Base-by-base conservation (phyloP, 2,113 vertebrate genomes). In the Rhadina sibilatrix region DNA sequence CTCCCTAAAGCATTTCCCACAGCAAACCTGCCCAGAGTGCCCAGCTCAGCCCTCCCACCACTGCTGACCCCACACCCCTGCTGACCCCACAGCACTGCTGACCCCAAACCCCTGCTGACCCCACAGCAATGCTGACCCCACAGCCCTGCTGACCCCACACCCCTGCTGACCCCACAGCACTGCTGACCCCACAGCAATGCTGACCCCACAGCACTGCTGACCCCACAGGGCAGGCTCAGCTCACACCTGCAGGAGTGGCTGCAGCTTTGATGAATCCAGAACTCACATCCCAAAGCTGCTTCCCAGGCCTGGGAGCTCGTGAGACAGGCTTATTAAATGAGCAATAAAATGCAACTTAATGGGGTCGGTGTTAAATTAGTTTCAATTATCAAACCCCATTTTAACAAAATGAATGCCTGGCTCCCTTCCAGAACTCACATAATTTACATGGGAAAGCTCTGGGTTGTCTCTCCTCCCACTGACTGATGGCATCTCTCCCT, bases 311-410 rank as follows among this genome's bases (percentile, higher is more conserved):
- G 74, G 74, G 75, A 97, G 90, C 52, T 80, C 14, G 27, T 68
- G 76, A 94, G 78, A 72, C 78, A 71, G 37, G 44, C 56, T 6
- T 19, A 89, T 93, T 92, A 97, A 93, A 93, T 60, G 78, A 94
- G 91, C 96, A 95, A 91, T 97, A 94, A 97, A 97, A 94, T 70
- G 91, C 81, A 90, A 95, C 94, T 92, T 96, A 80, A 96, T 86
- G 89, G 70, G 77, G 88, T 63, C 76, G 79, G 75, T 60, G 75
- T 93, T 95, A 65, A 72, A 88, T 91, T 94, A 90, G 80, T 96
- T 95, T 97, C 85, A 96, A 89, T 95, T 94, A 96, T 97, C 96
- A 82, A 87, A 69, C 86, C 86, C 96, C 91, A 81, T 95, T 97
- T 87, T 81, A 96, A 87, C 63, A 72, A 74, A 94, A 94, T 90